A percentile compares a stretch with the other conserved stretches of the same genome.
These are phyloP conservation scores for Staurois parvus DNA, from an alignment of 2,797 vertebrate genomes.

Conservation along the genomic window DNA sequence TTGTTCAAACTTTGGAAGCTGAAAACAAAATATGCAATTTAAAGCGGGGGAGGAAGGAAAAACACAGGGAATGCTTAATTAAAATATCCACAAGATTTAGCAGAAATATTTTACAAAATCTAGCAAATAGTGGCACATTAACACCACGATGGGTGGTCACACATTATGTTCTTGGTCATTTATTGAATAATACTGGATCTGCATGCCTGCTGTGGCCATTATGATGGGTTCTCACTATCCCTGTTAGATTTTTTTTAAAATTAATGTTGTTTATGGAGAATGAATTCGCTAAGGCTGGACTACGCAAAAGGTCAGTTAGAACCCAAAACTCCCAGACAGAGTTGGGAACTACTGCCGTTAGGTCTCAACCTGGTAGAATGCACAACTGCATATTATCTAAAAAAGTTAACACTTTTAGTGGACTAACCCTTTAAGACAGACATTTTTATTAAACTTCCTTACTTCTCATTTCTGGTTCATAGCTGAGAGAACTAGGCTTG, in stretches of 20 bases:
- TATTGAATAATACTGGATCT: too few relatives aligned
- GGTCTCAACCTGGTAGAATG: neutral
- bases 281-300: too few relatives aligned
- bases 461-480: slow-evolving; percentile 95
- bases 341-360: neutral
- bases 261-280: neutral
- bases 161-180: neutral
- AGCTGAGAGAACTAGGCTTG: slow-evolving; percentile 95
- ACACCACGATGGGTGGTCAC: neutral
- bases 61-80: neutral
- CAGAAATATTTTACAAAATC: neutral
- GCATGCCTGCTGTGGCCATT: too few relatives aligned
- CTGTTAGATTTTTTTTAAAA: neutral
- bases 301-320: too few relatives aligned
- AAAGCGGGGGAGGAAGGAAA: slow-evolving; percentile 30
- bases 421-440: too few relatives aligned
- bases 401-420: neutral
- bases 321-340: too few relatives aligned
- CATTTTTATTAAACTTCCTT: slow-evolving; percentile 66
- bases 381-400: neutral
- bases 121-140: neutral
- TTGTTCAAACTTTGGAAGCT: slow-evolving; percentile 30
- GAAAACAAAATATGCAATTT: slow-evolving; percentile 30
- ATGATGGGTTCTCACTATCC: too few relatives aligned
- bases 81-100: slow-evolving; percentile 11